phyloP scores from a whole-genome alignment of 2,113 vertebrate species.

The Neomonachus schauinslandi region DNA sequence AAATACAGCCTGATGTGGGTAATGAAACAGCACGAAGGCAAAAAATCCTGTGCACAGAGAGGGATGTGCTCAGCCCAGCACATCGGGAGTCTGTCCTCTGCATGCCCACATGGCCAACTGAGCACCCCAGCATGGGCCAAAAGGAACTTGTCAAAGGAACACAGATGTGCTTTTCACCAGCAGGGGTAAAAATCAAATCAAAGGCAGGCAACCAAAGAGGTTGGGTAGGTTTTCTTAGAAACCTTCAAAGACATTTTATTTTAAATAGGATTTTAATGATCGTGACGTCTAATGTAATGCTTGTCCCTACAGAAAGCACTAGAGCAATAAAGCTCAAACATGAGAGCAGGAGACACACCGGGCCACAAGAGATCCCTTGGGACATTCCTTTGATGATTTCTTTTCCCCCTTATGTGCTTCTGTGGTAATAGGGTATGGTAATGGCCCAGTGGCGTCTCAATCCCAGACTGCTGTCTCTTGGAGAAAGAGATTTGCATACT shows the following conservation, averaged over 20 bases:
- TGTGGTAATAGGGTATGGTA: slow-evolving; percentile 49
- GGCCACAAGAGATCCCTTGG: slow-evolving; percentile 33
- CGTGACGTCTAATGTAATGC: not conserved
- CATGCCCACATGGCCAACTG: not conserved
- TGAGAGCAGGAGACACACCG: not conserved
- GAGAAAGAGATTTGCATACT: slow-evolving; percentile 59
- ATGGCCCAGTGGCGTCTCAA: slow-evolving; percentile 32
- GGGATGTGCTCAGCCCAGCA: not conserved
- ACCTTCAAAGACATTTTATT: slow-evolving; percentile 47
- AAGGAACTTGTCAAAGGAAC: slow-evolving; percentile 17
- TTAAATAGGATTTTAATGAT: slow-evolving; percentile 65
- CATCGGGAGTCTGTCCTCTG: not conserved
- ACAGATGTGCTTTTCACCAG: slow-evolving; percentile 31
- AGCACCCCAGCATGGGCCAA: not conserved
- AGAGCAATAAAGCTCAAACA: not conserved
- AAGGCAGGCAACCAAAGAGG: slow-evolving; percentile 24
- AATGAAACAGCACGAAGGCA: slow-evolving; percentile 33
- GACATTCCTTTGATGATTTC: slow-evolving; percentile 5
- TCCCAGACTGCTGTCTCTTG: slow-evolving; percentile 30
- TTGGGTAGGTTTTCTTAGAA: slow-evolving; percentile 62
- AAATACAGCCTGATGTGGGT: not conserved
- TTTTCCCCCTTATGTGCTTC: not conserved
- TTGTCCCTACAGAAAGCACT: slow-evolving; percentile 47
- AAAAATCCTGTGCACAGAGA: slow-evolving; percentile 45
- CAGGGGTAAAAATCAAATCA: slow-evolving; percentile 52